phyloP scores from a whole-genome alignment of 2,113 vertebrate genomes.

The Rhagologus leucostigma region DNA sequence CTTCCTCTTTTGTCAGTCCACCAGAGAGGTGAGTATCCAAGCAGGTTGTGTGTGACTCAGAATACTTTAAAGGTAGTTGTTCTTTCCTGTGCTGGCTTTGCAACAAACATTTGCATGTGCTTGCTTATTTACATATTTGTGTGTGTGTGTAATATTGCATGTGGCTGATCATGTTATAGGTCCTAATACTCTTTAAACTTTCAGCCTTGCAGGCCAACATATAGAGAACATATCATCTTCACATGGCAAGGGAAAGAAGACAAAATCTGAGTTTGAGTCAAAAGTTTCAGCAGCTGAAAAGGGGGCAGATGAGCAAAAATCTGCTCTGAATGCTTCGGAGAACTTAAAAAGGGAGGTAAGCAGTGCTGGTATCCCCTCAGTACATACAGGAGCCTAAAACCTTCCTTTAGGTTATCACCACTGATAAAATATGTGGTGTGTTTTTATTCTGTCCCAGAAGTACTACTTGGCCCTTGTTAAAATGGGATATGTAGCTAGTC shows the following conservation, averaged over 20 bases:
- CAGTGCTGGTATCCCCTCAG: background rate
- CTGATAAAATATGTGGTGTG: background rate
- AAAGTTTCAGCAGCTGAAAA: conserved; percentile 68
- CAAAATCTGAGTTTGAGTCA: conserved; percentile 75
- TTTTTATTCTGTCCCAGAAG: background rate
- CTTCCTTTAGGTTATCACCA: background rate
- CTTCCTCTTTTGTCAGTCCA: conserved; percentile 81
- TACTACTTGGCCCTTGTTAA: background rate
- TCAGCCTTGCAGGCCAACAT: conserved; percentile 76
- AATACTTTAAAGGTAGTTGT: background rate
- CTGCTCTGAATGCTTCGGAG: conserved; percentile 72
- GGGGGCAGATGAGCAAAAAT: conserved; percentile 53
- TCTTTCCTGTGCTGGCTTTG: background rate
- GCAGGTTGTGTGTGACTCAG: conserved; percentile 22
- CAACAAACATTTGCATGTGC: conserved; percentile 16
- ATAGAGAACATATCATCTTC: conserved; percentile 78
- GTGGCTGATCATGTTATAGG: background rate
- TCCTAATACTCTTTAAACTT: background rate
- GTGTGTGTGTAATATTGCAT: background rate
- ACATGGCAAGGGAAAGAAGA: conserved; percentile 74
- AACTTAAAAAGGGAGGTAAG: conserved; percentile 77
- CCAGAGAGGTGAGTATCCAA: conserved; percentile 83
- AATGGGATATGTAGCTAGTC: background rate
- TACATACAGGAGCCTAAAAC: background rate
- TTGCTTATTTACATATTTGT: conserved; percentile 41